Evolutionary conservation across 1,140 invertebrate genomes (phyloP).

Genomic region (Anastrepha obliqua): DNA sequence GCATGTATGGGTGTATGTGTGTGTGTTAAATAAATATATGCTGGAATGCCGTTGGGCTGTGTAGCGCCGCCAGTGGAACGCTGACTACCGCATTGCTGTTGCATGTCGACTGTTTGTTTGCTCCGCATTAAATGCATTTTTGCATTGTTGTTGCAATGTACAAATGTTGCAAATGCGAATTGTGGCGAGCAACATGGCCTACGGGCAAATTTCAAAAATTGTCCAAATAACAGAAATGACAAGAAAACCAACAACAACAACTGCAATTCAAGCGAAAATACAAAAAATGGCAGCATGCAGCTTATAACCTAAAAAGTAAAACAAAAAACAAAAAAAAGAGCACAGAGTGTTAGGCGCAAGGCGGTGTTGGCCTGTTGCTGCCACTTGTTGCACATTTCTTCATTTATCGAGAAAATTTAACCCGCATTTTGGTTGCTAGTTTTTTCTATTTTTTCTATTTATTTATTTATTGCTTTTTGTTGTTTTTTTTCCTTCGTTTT

Average conservation of each 20-base stretch:
- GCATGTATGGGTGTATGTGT: neutral
- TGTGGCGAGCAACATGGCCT: neutral
- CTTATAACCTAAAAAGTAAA: neutral
- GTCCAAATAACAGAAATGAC: slow-evolving; percentile 19
- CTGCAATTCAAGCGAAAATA: neutral
- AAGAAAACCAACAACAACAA: neutral
- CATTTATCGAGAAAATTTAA: slow-evolving; percentile 3
- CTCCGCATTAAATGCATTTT: slow-evolving; percentile 35
- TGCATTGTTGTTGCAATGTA: neutral
- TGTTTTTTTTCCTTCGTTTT: neutral
- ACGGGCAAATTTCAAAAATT: slow-evolving; percentile 3
- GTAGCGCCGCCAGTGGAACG: neutral
- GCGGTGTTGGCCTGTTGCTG: neutral
- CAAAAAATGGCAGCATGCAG: neutral
- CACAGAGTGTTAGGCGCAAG: neutral
- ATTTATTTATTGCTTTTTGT: neutral
- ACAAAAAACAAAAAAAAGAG: neutral
- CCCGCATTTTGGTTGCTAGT: slow-evolving; percentile 16
- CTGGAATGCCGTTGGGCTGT: neutral
- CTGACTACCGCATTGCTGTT: slow-evolving; percentile 27
- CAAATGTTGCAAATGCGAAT: slow-evolving; percentile 13
- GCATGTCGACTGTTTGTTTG: neutral
- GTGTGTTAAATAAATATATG: neutral
- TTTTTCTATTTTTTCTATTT: neutral
- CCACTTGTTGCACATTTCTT: slow-evolving; percentile 32